Conservation (phyloP, 2,888 invertebrate species). For the Subacronicta megacephala region DNA sequence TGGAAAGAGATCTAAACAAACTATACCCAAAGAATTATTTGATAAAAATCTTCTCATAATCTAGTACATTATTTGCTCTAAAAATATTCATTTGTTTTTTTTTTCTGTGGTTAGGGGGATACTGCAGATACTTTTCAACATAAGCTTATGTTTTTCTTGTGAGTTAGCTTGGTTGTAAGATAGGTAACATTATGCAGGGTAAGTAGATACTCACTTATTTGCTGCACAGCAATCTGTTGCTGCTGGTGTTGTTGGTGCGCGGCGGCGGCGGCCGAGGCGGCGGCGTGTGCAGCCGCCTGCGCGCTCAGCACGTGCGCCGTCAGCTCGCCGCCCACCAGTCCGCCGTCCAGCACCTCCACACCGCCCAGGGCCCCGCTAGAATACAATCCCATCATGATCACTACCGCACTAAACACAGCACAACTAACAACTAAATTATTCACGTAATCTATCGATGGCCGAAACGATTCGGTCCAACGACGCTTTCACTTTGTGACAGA, state of each 20-base stretch:
- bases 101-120: neutral
- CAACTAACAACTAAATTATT: conserved; percentile 46
- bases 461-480: conserved; percentile 55
- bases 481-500: conserved; percentile 58
- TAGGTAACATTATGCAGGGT: neutral
- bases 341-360: conserved; percentile 83
- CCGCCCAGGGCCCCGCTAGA: conserved; percentile 90
- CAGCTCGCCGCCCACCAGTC: conserved; percentile 82
- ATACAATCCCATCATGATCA: conserved; percentile 86
- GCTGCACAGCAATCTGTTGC: conserved; percentile 82
- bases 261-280: conserved; percentile 80
- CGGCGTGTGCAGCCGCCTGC: conserved; percentile 87
- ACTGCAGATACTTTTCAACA: neutral
- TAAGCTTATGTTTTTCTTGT: neutral
- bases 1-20: no score
- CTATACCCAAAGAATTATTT: no score
- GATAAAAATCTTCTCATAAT: no score
- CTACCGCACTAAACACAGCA: conserved; percentile 63
- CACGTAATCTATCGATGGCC: conserved; percentile 50
- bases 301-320: conserved; percentile 83
- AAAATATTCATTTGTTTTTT: conserved; percentile 31
- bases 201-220: conserved; percentile 76
- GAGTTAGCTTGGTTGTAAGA: neutral
- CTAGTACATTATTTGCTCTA: no score
- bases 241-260: conserved; percentile 79